Percentiles rank a stretch among this genome's conserved stretches.
Conservation (phyloP, 2,113 vertebrate genomes). For the Tenebrosternarchus preto region DNA sequence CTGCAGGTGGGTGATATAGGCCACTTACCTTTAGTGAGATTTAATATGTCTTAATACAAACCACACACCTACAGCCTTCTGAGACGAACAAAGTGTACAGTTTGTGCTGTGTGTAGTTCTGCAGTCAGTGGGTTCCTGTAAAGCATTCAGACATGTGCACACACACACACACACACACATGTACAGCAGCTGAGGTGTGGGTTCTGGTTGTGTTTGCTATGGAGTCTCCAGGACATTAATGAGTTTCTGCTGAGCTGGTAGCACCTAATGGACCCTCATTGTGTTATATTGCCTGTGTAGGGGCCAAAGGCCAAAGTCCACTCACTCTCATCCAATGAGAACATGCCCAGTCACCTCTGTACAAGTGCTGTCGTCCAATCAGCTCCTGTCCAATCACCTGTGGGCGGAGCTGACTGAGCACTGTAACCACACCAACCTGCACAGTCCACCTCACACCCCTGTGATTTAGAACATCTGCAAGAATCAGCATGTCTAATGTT, state of each 20-base stretch:
- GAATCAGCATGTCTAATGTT: too few relatives aligned
- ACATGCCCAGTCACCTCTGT: neutral
- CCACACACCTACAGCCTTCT: neutral
- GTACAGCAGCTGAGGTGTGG: too few relatives aligned
- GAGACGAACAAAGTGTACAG: neutral
- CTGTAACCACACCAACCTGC: too few relatives aligned
- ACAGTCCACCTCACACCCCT: too few relatives aligned
- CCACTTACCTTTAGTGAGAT: neutral
- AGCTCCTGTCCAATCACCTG: too few relatives aligned
- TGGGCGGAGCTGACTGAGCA: too few relatives aligned
- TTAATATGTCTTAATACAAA: neutral
- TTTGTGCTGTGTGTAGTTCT: neutral
- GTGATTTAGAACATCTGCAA: too few relatives aligned
- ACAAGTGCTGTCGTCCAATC: too few relatives aligned
- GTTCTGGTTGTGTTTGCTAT: slow-evolving; percentile 30
- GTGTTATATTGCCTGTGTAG: slow-evolving; percentile 53
- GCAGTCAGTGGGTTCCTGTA: neutral
- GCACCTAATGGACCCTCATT: slow-evolving; percentile 58
- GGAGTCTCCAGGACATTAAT: slow-evolving; percentile 55
- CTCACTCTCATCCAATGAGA: slow-evolving; percentile 50
- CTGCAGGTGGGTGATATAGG: neutral
- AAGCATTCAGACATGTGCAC: slow-evolving; percentile 15
- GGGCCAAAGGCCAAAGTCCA: slow-evolving; percentile 59
- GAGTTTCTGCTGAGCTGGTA: slow-evolving; percentile 54
- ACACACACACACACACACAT: slow-evolving; percentile 40